Base-by-base conservation (phyloP, 2,888 invertebrate species). In the Chymomyza fuscimana region DNA sequence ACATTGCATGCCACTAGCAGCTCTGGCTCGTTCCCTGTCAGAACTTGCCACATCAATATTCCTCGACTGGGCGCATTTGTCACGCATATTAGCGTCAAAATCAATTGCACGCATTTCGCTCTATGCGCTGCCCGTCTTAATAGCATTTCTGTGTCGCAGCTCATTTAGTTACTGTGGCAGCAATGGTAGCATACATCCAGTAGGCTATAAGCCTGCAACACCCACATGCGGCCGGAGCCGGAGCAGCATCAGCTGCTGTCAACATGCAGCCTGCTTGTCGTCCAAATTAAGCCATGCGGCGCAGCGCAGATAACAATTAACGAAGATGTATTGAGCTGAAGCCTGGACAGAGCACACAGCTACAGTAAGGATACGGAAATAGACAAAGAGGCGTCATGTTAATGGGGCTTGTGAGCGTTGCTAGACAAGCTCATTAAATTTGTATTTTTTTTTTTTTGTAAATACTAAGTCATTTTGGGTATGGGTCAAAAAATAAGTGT, bases 291-390 rank as follows among this genome's bases (percentile, higher is more conserved):
- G 74, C 71, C n/a, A 63, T 50, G 32, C 65, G 66, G 64, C 61
- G 62, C 69, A 56, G 36, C 66, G 71, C 74, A 88, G 90, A 88
- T 88, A 88, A 90, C 88, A 89, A 90, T 87, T 90, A 90, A 82
- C 81, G 75, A 67, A 78, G 79, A 76, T 77, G 73, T 76, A 85
- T 79, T 83, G 69, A 77, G 63, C 68, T 15, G 63, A 51, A 29
- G 58, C 22, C 25, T 58, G 9, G 15, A 54, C 16, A 19, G 6
- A 1, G 54, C 4, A 19, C 54, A 5, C 1, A 54, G 54, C 0
- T 40, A 10, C 40, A 40, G 40, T 5, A 3, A 5, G 6, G 32
- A 46, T 12, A 4, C 40, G 40, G 40, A 46, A 46, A 12, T 46
- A 46, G 40, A 46, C 40, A 12, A 4, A 46, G 40, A 46, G 40